These are phyloP conservation scores for Chrysocyon brachyurus DNA, from an alignment of 2,797 vertebrate genomes.

Conservation along the genomic window DNA sequence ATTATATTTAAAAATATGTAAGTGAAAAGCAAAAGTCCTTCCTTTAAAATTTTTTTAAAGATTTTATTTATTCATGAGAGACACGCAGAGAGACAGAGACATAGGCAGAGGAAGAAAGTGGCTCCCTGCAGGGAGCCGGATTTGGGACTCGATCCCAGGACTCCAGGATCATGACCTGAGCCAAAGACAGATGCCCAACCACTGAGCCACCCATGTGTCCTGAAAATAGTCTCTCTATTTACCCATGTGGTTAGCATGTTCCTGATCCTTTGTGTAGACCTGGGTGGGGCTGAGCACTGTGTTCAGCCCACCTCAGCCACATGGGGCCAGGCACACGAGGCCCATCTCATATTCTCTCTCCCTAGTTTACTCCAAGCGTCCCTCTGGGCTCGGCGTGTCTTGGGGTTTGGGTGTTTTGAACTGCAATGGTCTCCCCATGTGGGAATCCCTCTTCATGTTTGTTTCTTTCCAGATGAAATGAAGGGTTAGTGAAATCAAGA, in stretches of 20 bases:
- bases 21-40: not conserved
- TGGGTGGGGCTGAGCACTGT: not conserved
- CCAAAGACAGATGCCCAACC: too few relatives aligned
- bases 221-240: not conserved
- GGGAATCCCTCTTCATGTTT: not conserved
- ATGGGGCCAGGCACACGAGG: fast-evolving
- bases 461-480: not conserved
- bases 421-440: not conserved
- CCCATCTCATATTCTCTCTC: not conserved
- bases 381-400: fast-evolving
- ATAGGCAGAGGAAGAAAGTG: too few relatives aligned
- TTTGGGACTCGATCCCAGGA: too few relatives aligned
- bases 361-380: not conserved
- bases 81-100: too few relatives aligned
- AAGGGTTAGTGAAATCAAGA: not conserved
- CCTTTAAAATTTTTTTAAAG: too few relatives aligned
- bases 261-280: not conserved
- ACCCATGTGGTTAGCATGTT: not conserved
- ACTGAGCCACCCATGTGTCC: too few relatives aligned
- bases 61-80: too few relatives aligned
- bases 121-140: too few relatives aligned
- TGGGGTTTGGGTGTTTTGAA: not conserved
- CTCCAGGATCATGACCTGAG: too few relatives aligned
- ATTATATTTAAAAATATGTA: not conserved
- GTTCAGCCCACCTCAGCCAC: not conserved